Evolutionary conservation across 1,140 invertebrate genomes (phyloP).

Genomic region (Macrostomum lignano): DNA sequence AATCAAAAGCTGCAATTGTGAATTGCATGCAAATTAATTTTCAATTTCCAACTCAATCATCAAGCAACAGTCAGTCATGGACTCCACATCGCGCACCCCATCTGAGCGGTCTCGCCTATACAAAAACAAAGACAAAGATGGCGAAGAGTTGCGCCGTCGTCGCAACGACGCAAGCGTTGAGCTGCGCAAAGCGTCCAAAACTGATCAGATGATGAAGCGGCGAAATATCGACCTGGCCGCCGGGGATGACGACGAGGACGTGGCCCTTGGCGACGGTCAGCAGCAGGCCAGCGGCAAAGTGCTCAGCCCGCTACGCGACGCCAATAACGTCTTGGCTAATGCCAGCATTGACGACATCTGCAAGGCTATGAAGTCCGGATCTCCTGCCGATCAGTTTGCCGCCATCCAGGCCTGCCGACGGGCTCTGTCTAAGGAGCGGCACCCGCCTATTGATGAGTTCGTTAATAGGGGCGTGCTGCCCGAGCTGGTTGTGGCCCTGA

Average conservation of each 20-base stretch:
- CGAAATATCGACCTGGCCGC: constrained; percentile 22
- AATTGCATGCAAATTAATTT: too few relatives aligned
- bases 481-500: constrained; percentile 10
- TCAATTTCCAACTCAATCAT: too few relatives aligned
- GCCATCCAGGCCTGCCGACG: constrained; percentile 10
- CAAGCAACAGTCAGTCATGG: too few relatives aligned
- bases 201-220: constrained; percentile 72
- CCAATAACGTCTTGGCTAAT: too few relatives aligned
- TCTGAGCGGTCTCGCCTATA: too few relatives aligned
- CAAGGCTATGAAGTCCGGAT: constrained; percentile 6
- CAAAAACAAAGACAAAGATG: too few relatives aligned
- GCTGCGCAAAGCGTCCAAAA: constrained; percentile 75
- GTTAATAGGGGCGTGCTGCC: constrained; percentile 10
- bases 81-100: too few relatives aligned
- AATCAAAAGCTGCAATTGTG: too few relatives aligned
- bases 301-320: too few relatives aligned
- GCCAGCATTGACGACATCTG: constrained; percentile 3
- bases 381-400: constrained; percentile 5
- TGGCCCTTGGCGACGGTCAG: neutral
- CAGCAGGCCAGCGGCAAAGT: too few relatives aligned
- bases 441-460: constrained; percentile 13
- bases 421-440: constrained; percentile 10
- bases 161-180: constrained; percentile 80
- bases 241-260: constrained; percentile 1
- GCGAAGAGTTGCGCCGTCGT: constrained; percentile 67